Evolutionary conservation across 1,140 invertebrate species (phyloP).

Genomic region (Campoletis sonorensis): DNA sequence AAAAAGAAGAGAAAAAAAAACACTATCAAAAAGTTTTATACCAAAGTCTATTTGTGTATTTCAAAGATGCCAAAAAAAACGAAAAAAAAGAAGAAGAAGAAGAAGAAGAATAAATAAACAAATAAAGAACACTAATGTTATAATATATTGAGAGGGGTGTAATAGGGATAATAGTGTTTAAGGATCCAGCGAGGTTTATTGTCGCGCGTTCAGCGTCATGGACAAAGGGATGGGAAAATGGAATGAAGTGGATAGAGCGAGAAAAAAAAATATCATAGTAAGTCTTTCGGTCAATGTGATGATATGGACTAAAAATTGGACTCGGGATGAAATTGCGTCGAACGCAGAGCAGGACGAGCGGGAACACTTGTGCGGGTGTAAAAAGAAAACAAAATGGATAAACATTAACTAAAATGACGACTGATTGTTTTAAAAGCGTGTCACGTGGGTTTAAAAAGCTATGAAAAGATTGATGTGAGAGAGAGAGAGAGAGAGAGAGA

Average conservation of each 20-base stretch:
- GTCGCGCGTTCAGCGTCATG: conserved; percentile 11
- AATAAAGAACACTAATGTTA: conserved; percentile 74
- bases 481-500: conserved; percentile 2
- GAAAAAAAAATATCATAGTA: background rate
- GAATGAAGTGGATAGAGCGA: no score
- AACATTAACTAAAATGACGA: background rate
- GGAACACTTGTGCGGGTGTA: background rate
- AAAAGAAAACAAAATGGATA: background rate
- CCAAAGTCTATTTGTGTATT: conserved; percentile 83
- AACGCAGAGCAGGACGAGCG: background rate
- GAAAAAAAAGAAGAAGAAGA: conserved; percentile 26
- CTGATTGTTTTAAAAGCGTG: background rate
- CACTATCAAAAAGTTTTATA: conserved; percentile 76
- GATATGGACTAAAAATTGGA: background rate
- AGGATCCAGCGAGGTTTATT: background rate
- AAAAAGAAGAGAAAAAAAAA: conserved; percentile 66
- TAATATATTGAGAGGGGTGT: conserved; percentile 68
- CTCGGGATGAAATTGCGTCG: background rate
- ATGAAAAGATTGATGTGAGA: conserved; percentile 7
- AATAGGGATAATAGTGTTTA: conserved; percentile 47
- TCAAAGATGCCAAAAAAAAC: conserved; percentile 80
- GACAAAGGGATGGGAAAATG: background rate
- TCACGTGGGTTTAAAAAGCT: background rate
- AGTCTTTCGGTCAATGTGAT: background rate
- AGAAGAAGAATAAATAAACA: no score